Conservation (phyloP, 1,140 invertebrate species). For the Listronotus oregonensis region DNA sequence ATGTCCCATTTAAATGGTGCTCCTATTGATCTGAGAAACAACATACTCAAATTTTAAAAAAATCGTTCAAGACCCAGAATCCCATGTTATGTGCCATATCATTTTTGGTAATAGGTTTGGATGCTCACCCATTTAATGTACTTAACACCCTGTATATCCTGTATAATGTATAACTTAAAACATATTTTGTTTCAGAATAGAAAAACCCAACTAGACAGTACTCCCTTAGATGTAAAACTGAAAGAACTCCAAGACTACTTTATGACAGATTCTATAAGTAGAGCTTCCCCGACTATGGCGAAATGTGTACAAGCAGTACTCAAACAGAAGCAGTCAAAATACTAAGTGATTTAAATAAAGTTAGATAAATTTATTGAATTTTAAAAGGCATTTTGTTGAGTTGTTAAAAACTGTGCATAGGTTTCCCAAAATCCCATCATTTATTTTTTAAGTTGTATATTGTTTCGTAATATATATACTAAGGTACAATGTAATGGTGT, state of each 20-base stretch:
- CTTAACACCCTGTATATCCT: too few relatives aligned
- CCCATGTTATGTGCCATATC: too few relatives aligned
- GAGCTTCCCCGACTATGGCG: slow-evolving; percentile 98
- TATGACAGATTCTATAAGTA: slow-evolving; percentile 95
- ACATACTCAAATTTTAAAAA: too few relatives aligned
- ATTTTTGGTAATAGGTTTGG: too few relatives aligned
- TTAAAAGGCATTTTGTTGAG: neutral
- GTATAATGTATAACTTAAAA: too few relatives aligned
- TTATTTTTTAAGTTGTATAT: slow-evolving; percentile 8
- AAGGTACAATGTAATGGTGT: neutral
- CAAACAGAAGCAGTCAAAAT: slow-evolving; percentile 71
- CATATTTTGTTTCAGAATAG: slow-evolving; percentile 37
- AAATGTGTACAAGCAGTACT: slow-evolving; percentile 92
- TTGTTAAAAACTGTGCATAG: neutral
- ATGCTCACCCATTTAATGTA: too few relatives aligned
- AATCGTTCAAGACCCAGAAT: too few relatives aligned
- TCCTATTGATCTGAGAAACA: too few relatives aligned
- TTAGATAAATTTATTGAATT: neutral
- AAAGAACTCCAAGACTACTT: slow-evolving; percentile 92
- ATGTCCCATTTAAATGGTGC: too few relatives aligned
- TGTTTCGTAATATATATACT: slow-evolving; percentile 1
- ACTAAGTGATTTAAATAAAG: slow-evolving; percentile 45
- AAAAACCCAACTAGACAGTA: slow-evolving; percentile 58
- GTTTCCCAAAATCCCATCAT: neutral
- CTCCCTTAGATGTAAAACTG: slow-evolving; percentile 76